Evolutionary conservation across 2,797 vertebrate genomes (phyloP).

Genomic region (Acipenser oxyrinchus): DNA sequence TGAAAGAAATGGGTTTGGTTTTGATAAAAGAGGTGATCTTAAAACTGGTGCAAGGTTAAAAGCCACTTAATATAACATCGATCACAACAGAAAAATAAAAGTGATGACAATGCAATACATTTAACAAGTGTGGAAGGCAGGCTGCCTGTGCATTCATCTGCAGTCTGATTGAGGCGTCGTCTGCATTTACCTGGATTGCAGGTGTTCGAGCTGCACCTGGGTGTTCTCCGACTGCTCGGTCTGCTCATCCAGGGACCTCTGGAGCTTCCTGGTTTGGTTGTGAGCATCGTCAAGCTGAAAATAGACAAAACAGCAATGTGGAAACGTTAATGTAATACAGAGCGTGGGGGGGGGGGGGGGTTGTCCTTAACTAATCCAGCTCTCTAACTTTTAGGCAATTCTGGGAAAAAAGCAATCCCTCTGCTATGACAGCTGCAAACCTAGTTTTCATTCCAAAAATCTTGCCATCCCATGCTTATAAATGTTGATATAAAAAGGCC

Average conservation of each 20-base stretch:
- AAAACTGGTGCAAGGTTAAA: no score
- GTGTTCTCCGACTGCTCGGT: conserved; percentile 88
- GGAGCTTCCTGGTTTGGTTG: conserved; percentile 86
- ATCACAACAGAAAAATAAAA: no score
- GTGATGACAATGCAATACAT: no score
- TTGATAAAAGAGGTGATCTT: no score
- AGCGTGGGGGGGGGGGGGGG: no score
- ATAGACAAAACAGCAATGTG: not conserved
- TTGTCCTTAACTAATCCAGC: not conserved
- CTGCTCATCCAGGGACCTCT: conserved; percentile 91
- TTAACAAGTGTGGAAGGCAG: no score
- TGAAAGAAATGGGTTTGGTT: no score
- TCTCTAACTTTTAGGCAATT: not conserved
- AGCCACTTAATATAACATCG: no score
- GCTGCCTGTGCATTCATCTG: no score
- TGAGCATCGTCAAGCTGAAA: conserved; percentile 84
- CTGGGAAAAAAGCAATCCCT: not conserved
- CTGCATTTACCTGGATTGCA: conserved; percentile 77
- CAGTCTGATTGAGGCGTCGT: no score
- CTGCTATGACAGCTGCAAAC: not conserved
- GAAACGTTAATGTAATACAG: no score
- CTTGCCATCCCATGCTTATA: not conserved
- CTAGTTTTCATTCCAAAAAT: not conserved
- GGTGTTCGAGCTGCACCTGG: conserved; percentile 88
- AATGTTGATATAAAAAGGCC: not conserved